Base-by-base conservation (phyloP, 2,797 vertebrate species). In the Macropodus opercularis region DNA sequence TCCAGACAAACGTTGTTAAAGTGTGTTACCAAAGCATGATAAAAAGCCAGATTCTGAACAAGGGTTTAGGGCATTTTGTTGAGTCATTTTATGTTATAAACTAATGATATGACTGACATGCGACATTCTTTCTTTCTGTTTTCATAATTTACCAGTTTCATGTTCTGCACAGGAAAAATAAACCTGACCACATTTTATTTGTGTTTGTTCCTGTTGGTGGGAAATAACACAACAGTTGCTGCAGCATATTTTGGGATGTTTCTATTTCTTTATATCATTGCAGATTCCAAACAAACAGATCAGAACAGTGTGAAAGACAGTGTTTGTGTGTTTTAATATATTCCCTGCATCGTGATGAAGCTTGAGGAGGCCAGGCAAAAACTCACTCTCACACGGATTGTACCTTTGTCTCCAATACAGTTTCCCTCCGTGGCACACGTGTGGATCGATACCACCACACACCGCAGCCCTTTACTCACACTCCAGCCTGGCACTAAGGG, bases 371-470 rank as follows among this genome's bases (percentile, higher is more conserved):
- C 48, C 5, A 15, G 22, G 34, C 39, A 50, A n/a, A 24, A 68
- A 69, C 72, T 59, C 43, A 2, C 59, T 62, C n/a, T 19, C 12
- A 1, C 5, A 39, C 47, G 14, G 40, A 46, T 58, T 54, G 51
- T 39, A 57, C 60, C 80, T 60, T 59, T 29, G 61, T 75, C 70
- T 72, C 35, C 13, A 27, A 65, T 62, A 53, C 56, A 26, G 39
- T 60, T 58, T 38, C 52, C 57, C 57, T 14, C 23, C 2, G 46
- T 6, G 7, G 48, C 65, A 77, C 71, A 54, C 68, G 64, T 51
- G 2, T 44, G 43, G 76, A 87, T 86, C 85, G 1, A 85, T 89
- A 55, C 4, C 48, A 6, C 63, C 79, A 63, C 82, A 69, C 77
- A 48, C 63, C 55, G 14, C 56, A 27, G 54, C 50, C 56, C 61